Evolutionary conservation across 2,888 invertebrate genomes (phyloP), one percentile per base, ranked within the genome.

Genomic region (Cantharis rustica): DNA sequence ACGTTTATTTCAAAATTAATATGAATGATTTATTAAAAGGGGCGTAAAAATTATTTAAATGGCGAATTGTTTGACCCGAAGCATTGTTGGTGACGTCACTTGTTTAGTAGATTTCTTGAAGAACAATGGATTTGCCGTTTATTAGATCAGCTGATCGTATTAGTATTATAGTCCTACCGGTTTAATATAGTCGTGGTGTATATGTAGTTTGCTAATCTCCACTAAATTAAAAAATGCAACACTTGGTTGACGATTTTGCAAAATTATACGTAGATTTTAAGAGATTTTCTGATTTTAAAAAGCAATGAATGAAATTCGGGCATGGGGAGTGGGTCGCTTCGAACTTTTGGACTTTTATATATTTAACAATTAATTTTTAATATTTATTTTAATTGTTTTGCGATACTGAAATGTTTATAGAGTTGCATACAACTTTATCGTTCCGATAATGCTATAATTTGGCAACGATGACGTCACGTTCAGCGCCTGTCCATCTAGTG

Each of bases 401-500:
- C 9, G 7, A 47, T 47, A 47, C 47, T n/a, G n/a, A 47, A 47
- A 47, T 47, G 47, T n/a, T 47, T 5, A n/a, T 5, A 3, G n/a
- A 47, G 47, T 47, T 47, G n/a, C 62, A 23, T 31, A 75, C 77
- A 27, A 80, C 26, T 80, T 79, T 73, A 79, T 77, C 68, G 80
- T 75, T 72, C 61, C 71, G 80, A 75, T 75, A 66, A 63, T 66
- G n/a, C 61, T 47, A 47, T 68, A 47, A 62, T 63, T 11, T 27
- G 72, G 73, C 75, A 69, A 74, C 68, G 73, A 76, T 83, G 83
- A 84, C 84, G 84, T 85, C 84, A 84, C 79, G 62, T 26, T 73
- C 72, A 76, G 72, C 69, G 75, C 76, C 71, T 75, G 76, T 80
- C 73, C 76, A 76, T 75, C 80, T 83, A 82, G 81, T 82, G 80